These are phyloP conservation scores for Cyclopterus lumpus DNA, from an alignment of 2,797 vertebrate species.

Conservation along the genomic window DNA sequence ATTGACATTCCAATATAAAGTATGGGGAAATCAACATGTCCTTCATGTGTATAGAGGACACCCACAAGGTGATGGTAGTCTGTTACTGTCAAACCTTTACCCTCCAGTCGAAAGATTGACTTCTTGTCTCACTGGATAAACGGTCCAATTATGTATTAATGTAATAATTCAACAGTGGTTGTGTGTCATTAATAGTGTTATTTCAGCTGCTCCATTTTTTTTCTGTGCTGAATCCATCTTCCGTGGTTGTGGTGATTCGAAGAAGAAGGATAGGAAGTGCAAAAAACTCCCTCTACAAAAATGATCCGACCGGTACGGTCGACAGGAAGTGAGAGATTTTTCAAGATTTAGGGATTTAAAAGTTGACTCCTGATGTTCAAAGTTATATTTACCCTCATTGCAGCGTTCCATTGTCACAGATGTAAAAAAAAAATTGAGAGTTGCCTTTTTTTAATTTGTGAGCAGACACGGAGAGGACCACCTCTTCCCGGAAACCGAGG, in stretches of 20 bases:
- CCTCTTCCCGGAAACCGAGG: constrained; percentile 22
- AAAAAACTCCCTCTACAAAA: background rate
- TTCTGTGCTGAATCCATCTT: background rate
- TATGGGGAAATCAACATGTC: background rate
- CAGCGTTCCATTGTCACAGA: background rate
- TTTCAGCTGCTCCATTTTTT: background rate
- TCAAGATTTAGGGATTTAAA: background rate
- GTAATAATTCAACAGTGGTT: background rate
- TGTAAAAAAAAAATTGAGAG: background rate
- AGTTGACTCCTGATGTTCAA: background rate
- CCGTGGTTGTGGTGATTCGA: background rate
- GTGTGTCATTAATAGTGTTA: background rate
- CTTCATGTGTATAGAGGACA: background rate
- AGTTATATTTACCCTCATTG: background rate
- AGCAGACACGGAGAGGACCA: background rate
- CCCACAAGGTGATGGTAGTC: background rate
- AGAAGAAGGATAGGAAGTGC: background rate
- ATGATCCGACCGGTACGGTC: background rate
- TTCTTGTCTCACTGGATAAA: background rate
- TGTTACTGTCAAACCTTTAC: constrained; percentile 3
- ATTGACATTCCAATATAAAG: background rate
- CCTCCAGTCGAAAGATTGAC: constrained; percentile 1
- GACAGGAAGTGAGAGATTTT: background rate
- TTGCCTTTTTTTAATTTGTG: constrained; percentile 18
- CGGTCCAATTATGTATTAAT: background rate